Evolutionary conservation across 1,140 invertebrate species (phyloP), one percentile per base, ranked within the genome.

Genomic region (Cherax destructor): DNA sequence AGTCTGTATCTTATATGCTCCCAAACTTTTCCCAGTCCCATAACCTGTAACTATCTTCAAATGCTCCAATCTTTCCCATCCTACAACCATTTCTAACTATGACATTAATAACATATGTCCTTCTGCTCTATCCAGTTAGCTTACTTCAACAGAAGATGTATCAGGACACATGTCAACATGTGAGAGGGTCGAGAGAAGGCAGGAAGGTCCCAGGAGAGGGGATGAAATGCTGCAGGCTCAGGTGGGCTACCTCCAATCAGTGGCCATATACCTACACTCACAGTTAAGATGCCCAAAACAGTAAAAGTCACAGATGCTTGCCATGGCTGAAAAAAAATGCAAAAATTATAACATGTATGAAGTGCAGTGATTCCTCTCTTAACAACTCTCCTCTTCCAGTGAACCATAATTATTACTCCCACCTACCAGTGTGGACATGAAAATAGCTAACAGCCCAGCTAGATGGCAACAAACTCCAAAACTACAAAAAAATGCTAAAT

Each of bases 231-330:
- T 24, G 90, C 90, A n/a, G 90, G 90, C 24, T 91, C 90, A 21
- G 90, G 84, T 52, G 90, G 84, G n/a, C 83, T 49, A 13, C 90
- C 90, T 13, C 90, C 90, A n/a, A 91, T 86, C 78, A 91, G 78
- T 47, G 90, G 90, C 90, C 90, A 91, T 0, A 87, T 24, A 41
- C 84, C 90, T 47, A 72, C 84, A 47, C 61, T 76, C 78, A 76
- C 77, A 21, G 90, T 91, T 3, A 87, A 13, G 52, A 91, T 21
- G 21, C 90, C 84, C 7, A 86, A 18, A 52, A 86, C 47, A 11
- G 77, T 86, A 72, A 86, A 91, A 41, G 56, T 61, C 21, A 91
- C 77, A 13, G 84, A 91, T 18, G 30, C 76, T 11, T 52, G 78
- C 90, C 90, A 91, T 21, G 84, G 78, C 90, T 91, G 85, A 49